Percentiles rank a stretch among this genome's conserved stretches.
Evolutionary conservation across 2,888 invertebrate species (phyloP).

Genomic region (Habrosyne pyritoides): DNA sequence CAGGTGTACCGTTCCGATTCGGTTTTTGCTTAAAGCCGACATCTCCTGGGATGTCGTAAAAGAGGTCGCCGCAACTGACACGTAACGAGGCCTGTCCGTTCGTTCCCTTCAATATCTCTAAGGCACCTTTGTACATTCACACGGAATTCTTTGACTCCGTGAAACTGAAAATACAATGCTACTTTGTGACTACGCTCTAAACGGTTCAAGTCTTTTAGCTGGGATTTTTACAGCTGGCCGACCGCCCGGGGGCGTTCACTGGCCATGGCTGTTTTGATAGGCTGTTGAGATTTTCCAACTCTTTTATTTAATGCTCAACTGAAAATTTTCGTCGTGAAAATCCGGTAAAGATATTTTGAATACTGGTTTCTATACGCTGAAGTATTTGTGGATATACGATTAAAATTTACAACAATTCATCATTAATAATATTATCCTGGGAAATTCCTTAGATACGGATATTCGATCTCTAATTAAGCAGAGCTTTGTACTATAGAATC

Average conservation of each 20-base stretch:
- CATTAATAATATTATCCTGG: no score
- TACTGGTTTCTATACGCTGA: neutral
- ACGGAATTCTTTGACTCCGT: neutral
- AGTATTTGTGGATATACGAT: neutral
- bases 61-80: constrained; percentile 12
- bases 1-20: neutral
- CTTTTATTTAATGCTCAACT: neutral
- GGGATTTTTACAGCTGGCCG: neutral
- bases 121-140: neutral
- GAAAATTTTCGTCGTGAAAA: neutral
- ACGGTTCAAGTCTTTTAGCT: neutral
- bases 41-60: constrained; percentile 17
- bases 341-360: neutral
- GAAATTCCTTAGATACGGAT: no score
- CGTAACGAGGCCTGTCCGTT: constrained; percentile 2
- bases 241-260: neutral
- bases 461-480: no score
- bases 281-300: neutral
- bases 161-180: constrained; percentile 1
- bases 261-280: neutral
- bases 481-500: no score
- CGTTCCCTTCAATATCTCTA: constrained; percentile 2
- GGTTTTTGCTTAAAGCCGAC: constrained; percentile 4
- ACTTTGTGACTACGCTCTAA: neutral
- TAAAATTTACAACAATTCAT: neutral